phyloP scores from a whole-genome alignment of 2,888 invertebrate species.

The Spisula solida region DNA sequence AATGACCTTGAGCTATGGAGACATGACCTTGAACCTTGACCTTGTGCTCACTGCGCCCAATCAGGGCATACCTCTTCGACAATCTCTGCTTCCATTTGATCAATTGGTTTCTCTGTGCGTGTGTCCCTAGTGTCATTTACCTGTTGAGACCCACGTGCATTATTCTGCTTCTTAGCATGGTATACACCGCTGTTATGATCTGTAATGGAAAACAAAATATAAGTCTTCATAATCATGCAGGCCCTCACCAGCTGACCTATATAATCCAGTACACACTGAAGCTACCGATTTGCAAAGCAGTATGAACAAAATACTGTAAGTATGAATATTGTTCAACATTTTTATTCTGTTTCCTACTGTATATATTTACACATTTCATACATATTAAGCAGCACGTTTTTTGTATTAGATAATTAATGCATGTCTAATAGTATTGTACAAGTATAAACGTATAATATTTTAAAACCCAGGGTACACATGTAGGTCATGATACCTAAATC shows the following conservation, averaged over 20 bases:
- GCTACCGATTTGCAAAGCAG: no score
- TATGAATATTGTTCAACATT: no score
- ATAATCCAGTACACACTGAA: background rate
- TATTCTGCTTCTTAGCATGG: slow-evolving; percentile 58
- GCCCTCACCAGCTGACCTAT: background rate
- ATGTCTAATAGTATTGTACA: no score
- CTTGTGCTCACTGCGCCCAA: slow-evolving; percentile 24
- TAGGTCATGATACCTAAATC: background rate
- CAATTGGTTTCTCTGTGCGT: slow-evolving; percentile 66
- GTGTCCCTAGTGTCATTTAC: slow-evolving; percentile 69
- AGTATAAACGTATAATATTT: no score
- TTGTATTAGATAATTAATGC: no score
- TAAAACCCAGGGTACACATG: no score
- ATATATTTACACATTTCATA: no score
- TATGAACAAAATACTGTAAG: no score
- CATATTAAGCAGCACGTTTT: no score
- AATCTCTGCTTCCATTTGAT: slow-evolving; percentile 71
- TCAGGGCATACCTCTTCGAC: slow-evolving; percentile 63
- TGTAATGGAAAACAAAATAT: background rate
- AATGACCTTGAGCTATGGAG: slow-evolving; percentile 15
- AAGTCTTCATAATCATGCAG: no score
- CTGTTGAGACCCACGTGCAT: slow-evolving; percentile 62
- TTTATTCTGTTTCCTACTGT: no score
- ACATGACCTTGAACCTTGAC: slow-evolving; percentile 35
- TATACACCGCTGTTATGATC: slow-evolving; percentile 55